Percentiles rank a stretch among this genome's conserved stretches.
These are phyloP conservation scores for Eidolon helvum DNA, from an alignment of 2,113 vertebrate species.

Conservation along the genomic window DNA sequence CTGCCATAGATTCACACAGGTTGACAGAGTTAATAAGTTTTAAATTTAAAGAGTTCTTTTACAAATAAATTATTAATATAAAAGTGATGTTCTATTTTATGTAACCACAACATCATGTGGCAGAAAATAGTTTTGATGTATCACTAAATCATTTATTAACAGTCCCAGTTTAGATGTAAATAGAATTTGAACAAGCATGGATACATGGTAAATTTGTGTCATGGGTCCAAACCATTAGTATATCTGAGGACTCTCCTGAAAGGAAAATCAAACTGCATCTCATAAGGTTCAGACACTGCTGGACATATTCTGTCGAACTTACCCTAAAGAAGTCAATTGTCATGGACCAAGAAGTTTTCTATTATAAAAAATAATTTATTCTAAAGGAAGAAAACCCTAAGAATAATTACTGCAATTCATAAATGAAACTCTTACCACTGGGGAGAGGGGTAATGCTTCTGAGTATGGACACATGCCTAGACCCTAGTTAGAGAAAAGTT, in stretches of 20 bases:
- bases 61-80: constrained; percentile 58
- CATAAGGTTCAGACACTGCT: background rate
- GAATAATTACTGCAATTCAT: background rate
- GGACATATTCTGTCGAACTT: background rate
- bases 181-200: background rate
- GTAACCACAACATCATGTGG: background rate
- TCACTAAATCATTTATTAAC: background rate
- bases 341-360: background rate
- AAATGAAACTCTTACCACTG: background rate
- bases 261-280: background rate
- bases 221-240: background rate
- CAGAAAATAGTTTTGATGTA: background rate
- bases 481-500: background rate
- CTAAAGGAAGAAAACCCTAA: background rate
- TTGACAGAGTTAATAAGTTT: constrained; percentile 51
- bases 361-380: background rate
- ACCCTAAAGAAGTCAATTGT: background rate
- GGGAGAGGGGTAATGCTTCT: background rate
- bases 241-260: background rate
- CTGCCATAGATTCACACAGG: background rate
- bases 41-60: background rate
- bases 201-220: background rate
- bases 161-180: background rate
- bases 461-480: background rate
- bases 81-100: background rate